Conservation (phyloP, 2,113 vertebrate genomes). For the Silurus asotus region DNA sequence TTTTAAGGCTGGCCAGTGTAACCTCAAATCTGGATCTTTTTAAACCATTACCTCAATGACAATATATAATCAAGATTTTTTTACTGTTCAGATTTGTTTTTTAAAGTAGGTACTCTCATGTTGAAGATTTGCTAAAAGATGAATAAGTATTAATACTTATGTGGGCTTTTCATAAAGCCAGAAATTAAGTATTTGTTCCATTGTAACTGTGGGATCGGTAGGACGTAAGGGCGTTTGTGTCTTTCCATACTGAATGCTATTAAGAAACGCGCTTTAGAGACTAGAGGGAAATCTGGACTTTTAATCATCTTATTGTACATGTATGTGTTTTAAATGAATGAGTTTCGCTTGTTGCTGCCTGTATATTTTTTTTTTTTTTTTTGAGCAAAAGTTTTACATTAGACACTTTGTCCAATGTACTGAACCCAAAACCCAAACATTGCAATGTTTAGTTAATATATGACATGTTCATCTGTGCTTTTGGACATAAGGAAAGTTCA, state of each 20-base stretch:
- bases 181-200: background rate
- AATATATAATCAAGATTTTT: background rate
- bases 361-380: background rate
- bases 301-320: background rate
- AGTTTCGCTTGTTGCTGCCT: background rate
- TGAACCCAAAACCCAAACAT: background rate
- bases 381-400: background rate
- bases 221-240: background rate
- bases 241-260: background rate
- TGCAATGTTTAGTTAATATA: background rate
- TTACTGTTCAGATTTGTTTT: background rate
- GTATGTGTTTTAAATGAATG: background rate
- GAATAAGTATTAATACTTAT: background rate
- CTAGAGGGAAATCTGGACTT: background rate
- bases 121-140: background rate
- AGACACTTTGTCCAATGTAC: background rate
- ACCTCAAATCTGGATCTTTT: conserved; percentile 9
- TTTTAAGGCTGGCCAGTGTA: background rate
- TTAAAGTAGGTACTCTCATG: background rate
- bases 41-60: background rate
- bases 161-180: background rate
- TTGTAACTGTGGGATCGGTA: background rate
- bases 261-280: background rate
- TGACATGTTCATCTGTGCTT: background rate
- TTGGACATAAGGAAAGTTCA: background rate